Evolutionary conservation across 2,113 vertebrate species (phyloP).

Genomic region (Phylloscopus trochilus): DNA sequence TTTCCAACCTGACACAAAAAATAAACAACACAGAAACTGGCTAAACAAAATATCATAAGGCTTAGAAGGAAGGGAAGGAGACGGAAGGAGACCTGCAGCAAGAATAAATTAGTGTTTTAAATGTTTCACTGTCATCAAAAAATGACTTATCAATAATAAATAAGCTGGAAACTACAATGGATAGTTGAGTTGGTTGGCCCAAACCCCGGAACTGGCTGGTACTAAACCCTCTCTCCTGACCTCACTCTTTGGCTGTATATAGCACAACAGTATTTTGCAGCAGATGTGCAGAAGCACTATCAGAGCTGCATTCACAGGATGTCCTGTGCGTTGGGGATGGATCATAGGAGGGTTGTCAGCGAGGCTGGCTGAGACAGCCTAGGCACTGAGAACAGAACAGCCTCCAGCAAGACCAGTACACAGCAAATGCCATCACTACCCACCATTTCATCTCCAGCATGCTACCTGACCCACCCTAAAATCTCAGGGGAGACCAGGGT

Average conservation of each 20-base stretch:
- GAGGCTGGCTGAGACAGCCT: too few species aligned
- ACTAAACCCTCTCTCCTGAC: not conserved
- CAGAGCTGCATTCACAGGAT: not conserved
- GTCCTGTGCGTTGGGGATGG: rapidly evolving
- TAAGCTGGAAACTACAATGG: not conserved
- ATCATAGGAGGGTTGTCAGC: not conserved
- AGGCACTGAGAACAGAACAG: not conserved
- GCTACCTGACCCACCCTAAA: not conserved
- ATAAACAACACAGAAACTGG: not conserved
- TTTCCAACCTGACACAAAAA: not conserved
- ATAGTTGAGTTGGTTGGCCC: not conserved
- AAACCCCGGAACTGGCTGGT: not conserved
- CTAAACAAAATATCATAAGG: not conserved
- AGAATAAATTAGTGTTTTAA: not conserved
- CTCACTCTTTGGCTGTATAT: not conserved
- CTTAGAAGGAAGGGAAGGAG: not conserved
- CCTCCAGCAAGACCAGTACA: not conserved
- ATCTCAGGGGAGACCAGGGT: not conserved
- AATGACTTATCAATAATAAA: not conserved
- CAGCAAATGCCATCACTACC: not conserved
- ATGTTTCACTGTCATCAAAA: not conserved
- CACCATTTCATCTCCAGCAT: not conserved
- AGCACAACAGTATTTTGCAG: not conserved
- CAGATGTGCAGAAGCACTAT: not conserved
- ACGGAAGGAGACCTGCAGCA: not conserved